Conservation (phyloP, 2,888 invertebrate species). For the Onchidella celtica region DNA sequence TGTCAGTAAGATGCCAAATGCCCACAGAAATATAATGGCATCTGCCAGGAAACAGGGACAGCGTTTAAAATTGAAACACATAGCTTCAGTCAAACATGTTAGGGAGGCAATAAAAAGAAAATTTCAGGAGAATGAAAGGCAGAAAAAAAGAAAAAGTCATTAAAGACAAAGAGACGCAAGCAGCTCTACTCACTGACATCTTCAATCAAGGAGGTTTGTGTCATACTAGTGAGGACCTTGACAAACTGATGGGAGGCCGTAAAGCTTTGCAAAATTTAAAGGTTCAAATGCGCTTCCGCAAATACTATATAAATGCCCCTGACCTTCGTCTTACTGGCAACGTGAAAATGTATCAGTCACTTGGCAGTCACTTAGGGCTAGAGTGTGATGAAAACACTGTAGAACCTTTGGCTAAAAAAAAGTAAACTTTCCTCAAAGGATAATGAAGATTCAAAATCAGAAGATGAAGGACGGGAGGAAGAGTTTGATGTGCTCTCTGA, state of each 20-base stretch:
- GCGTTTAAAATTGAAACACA: background rate
- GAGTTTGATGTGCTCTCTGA: background rate
- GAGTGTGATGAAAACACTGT: background rate
- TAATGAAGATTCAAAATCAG: background rate
- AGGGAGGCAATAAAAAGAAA: constrained; percentile 14
- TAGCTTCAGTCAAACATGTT: background rate
- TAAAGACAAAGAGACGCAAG: background rate
- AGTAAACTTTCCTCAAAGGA: background rate
- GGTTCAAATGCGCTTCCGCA: constrained; percentile 10
- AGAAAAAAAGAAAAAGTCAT: constrained; percentile 7
- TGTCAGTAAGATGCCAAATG: background rate
- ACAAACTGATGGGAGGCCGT: background rate
- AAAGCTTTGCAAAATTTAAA: background rate
- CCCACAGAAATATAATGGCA: background rate
- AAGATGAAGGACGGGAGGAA: background rate
- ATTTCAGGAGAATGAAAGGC: background rate
- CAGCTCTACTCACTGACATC: constrained; percentile 11
- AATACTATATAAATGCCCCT: constrained; percentile 15
- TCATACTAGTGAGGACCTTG: constrained; percentile 7
- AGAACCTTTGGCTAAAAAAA: background rate
- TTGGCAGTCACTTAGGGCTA: constrained; percentile 1
- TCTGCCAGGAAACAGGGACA: constrained; percentile 20
- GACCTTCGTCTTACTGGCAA: constrained; percentile 23
- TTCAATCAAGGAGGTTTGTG: constrained; percentile 21
- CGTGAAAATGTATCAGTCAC: background rate